Evolutionary conservation across 1,140 invertebrate species (phyloP).

Genomic region (Drosophila grimshawi): DNA sequence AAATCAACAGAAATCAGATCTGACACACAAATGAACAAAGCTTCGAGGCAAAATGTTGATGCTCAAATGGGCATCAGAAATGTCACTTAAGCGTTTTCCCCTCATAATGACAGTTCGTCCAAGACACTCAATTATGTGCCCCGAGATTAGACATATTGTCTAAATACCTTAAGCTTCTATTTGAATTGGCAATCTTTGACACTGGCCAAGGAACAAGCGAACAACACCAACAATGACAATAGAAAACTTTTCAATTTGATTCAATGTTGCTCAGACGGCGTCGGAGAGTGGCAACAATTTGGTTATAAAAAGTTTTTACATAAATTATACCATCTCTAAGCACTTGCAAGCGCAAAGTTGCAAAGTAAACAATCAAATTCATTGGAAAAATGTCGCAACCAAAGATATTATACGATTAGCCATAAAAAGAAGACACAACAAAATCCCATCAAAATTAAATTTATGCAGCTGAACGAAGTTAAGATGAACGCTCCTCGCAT

Average conservation of each 20-base stretch:
- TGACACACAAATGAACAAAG: constrained; percentile 6
- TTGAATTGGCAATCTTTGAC: constrained; percentile 20
- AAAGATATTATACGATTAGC: constrained; percentile 31
- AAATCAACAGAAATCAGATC: constrained; percentile 8
- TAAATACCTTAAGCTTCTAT: constrained; percentile 34
- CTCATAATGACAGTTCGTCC: background rate
- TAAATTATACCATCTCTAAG: constrained; percentile 72
- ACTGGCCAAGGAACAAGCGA: constrained; percentile 11
- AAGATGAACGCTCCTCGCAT: too few relatives aligned
- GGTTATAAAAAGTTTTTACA: constrained; percentile 69
- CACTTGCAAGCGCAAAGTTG: constrained; percentile 58
- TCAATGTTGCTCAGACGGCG: constrained; percentile 13
- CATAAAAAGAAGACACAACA: constrained; percentile 24
- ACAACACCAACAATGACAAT: constrained; percentile 8
- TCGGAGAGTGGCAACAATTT: constrained; percentile 53
- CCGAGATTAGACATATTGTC: background rate
- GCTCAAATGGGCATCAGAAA: constrained; percentile 20
- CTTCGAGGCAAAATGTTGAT: constrained; percentile 18
- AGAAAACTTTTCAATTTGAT: constrained; percentile 74
- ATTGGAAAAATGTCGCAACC: constrained; percentile 56
- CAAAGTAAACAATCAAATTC: constrained; percentile 65
- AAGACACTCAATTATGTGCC: constrained; percentile 36
- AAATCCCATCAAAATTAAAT: constrained; percentile 27
- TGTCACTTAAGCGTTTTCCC: background rate
- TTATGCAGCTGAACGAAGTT: constrained; percentile 13